phyloP scores from a whole-genome alignment of 2,113 vertebrate species.

The Elaphurus davidianus region DNA sequence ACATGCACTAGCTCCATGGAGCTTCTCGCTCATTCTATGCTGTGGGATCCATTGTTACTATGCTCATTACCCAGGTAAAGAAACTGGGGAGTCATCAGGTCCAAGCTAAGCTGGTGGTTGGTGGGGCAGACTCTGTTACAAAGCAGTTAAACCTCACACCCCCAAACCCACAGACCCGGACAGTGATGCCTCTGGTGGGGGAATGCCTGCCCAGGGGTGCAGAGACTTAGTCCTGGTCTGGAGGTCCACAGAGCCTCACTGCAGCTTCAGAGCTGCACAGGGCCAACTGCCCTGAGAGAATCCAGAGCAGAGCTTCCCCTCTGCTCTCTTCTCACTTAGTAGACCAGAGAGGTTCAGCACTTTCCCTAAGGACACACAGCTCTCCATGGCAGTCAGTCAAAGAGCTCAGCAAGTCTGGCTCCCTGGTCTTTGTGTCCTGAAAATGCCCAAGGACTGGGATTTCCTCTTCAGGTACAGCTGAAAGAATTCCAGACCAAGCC shows the following conservation, averaged over 20 bases:
- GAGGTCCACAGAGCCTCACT: neutral
- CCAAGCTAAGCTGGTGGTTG: neutral
- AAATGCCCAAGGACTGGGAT: neutral
- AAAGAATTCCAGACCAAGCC: neutral
- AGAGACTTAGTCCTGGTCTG: neutral
- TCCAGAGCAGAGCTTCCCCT: neutral
- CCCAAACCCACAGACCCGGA: neutral
- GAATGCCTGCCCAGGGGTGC: fast-evolving
- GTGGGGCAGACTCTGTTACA: neutral
- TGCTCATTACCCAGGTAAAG: neutral
- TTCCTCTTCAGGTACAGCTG: neutral
- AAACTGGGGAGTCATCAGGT: neutral
- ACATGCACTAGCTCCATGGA: fast-evolving
- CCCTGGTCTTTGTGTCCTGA: neutral
- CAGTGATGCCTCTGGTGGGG: neutral
- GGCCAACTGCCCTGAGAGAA: too few species aligned
- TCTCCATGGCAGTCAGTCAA: neutral
- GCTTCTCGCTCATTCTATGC: neutral
- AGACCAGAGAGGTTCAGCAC: neutral
- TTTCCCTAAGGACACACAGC: neutral
- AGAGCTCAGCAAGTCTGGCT: neutral
- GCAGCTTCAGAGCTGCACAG: neutral
- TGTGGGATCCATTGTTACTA: neutral
- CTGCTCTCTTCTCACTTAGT: neutral
- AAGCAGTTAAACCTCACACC: neutral